Base-by-base conservation (phyloP, 2,113 vertebrate genomes). In the Gymnorhina tibicen region DNA sequence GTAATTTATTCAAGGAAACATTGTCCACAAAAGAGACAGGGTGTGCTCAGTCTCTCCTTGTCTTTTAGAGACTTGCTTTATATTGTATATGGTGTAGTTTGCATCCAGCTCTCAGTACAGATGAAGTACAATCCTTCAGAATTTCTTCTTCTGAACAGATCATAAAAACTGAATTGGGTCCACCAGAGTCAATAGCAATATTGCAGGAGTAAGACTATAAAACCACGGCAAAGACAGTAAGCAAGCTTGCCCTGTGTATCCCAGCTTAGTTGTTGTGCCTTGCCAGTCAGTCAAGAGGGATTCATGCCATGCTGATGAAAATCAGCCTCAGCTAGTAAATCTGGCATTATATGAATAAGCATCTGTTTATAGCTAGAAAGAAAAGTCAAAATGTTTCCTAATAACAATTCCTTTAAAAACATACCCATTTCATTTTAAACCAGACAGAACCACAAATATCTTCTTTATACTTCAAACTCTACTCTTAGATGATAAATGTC, bases 291-390 rank as follows among this genome's bases (percentile, higher is more conserved):
- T 72, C 93, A 95, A 91, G 85, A 73, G 30, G 37, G 68, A 93
- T 96, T 95, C 94, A 86, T 85, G 72, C 44, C 44, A 63, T 70
- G 64, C 33, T 95, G 92, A 94, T 96, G 93, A 86, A 91, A 72
- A 94, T 73, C 78, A 96, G 80, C 33, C 85, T 85, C 82, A 94
- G 87, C 78, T 89, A 93, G 75, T 88, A 95, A 96, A 88, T 92
- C 52, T 92, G 73, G 60, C 46, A 4, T 90, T 74, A 88, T 89
- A 95, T 81, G 72, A 96, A 91, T 87, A 89, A 95, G 37, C 68
- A 88, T 91, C 85, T 94, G 85, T 95, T 92, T 94, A 93, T 74
- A 91, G 83, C 79, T 70, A 75, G 56, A 82, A 91, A 81, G 83
- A 93, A 85, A 95, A 89, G 24, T 41, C 55, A 90, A 60, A 93